Evolutionary conservation across 2,797 vertebrate species (phyloP), one percentile per base, ranked within the genome.

Genomic region (Morus bassanus): DNA sequence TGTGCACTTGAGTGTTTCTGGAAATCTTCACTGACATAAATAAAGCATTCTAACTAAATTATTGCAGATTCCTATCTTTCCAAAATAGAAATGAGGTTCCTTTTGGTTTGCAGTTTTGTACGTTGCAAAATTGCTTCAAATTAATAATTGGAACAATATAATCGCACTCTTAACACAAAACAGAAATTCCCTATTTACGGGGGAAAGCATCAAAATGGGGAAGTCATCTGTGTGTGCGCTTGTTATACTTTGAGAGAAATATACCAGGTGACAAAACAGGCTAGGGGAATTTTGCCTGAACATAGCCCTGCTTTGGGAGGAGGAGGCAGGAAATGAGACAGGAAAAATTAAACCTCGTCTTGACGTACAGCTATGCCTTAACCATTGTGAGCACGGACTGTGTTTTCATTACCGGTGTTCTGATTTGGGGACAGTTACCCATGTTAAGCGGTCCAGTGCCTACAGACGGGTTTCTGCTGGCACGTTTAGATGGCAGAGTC

Each of bases 241-340:
- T 59, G 17, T 69, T 93, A 11, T 1, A 7, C 35, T 82, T 51
- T 27, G 56, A 37, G 59, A 30, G 48, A 33, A 54, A 19, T n/a
- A 17, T 2, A 19, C 9, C 8, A 8, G 54, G 33, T 74, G 56
- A 41, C 77, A 65, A 65, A 85, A 10, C 8, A 15, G 68, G n/a
- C 6, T 2, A 28, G 33, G 45, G 73, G 31, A 72, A 23, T 88
- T 88, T 82, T 0, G 4, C 28, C 23, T 50, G 54, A 59, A 41
- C 31, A 4, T 6, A 35, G 15, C 33, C 0, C 0, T 65, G 33
- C 53, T 80, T 39, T 43, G 33, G 0, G 2, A 41, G 51, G 27
- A 70, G 39, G 24, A 37, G 39, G 11, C 56, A 74, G 73, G 85
- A 90, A 74, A 43, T 1, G 9, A 33, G 43, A 10, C 21, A 56